Base-by-base conservation (phyloP, 1,140 invertebrate genomes). In the Akabosia matsudoensis region DNA sequence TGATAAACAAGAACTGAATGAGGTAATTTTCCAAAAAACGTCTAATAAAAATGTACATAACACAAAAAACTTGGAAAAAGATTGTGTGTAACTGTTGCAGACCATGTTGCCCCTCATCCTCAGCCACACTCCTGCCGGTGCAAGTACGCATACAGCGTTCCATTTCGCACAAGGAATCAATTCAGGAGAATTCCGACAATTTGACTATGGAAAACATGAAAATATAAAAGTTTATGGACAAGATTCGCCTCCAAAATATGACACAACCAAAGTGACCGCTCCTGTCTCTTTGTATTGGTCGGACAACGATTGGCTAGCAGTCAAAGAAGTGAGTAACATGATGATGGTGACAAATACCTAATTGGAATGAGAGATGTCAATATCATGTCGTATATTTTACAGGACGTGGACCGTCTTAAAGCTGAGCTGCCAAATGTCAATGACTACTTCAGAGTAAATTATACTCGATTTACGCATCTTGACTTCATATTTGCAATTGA, bases 401-500 rank as follows among this genome's bases (percentile, higher is more conserved):
- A 74, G 74, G 77, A 91, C 82, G 86, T 90, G 0, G 74, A 84
- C 37, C 84, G 83, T 31, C 81, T 91, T 10, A 83, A 82, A 18
- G 82, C 82, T 0, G 82, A 84, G 76, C 79, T 91, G 45, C 85
- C 86, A 2, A 88, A 88, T 51, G 76, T 87, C 24, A 82, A 86
- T 10, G 82, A 82, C 2, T 81, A 83, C 13, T 86, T 84, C 73
- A 83, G 86, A 78, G 87, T 92, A 22, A 88, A 89, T 3, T 85
- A 87, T 54, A 82, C 87, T 45, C 86, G 86, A 51, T 92, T 92
- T 79, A 91, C 90, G 83, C 91, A 92, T 80, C 83, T 91, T 14
- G 91, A 92, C 81, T 92, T 91, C 83, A 67, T 92, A 3, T 91
- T 88, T 85, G 91, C 87, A 0, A 87, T 87, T n/a, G 87, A 92